Evolutionary conservation across 37 sponge, comb jelly and placozoan species (phyloP), one percentile per base, ranked within the genome.

Genomic region (Geodia barretti): DNA sequence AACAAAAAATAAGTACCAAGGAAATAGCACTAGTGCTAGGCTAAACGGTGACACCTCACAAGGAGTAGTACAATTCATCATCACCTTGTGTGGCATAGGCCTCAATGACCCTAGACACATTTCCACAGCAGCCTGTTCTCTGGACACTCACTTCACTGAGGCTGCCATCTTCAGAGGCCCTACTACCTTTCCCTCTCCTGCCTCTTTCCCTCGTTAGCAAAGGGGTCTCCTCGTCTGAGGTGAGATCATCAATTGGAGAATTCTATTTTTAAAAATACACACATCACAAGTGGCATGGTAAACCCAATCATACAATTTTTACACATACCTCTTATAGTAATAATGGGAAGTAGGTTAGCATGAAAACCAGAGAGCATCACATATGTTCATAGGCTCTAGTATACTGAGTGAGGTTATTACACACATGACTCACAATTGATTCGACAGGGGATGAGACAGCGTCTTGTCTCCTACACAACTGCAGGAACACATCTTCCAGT

Each of bases 401-500:
- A n/a, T n/a, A 69, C 70, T 34, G 34, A 34, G 35, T 69, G 70
- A 33, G 70, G 4, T 14, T 14, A 35, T 24, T n/a, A 26, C 28
- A n/a, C 23, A 73, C 47, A 23, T 17, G 14, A 7, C 77, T 76
- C 30, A 76, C 77, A 61, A 76, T 62, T 21, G 33, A 35, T 0
- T 32, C 77, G 17, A 34, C 77, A 26, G 26, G 23, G 23, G 36
- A 19, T 26, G 28, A 17, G 62, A n/a, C 60, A 25, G 14, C 68
- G 9, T 80, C 95, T 58, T 84, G 83, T 42, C 43, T 79, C 25
- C 70, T 39, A 76, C 91, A 91, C 23, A 94, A 61, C 41, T 72
- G 60, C 75, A 94, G 69, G 69, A 94, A 94, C 39, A 94, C 95
- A 23, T 94, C 91, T 61, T 94, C 95, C 78, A 94, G 79, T 4